Evolutionary conservation across 2,888 invertebrate genomes (phyloP).

Genomic region (Eristalinus aeneus): DNA sequence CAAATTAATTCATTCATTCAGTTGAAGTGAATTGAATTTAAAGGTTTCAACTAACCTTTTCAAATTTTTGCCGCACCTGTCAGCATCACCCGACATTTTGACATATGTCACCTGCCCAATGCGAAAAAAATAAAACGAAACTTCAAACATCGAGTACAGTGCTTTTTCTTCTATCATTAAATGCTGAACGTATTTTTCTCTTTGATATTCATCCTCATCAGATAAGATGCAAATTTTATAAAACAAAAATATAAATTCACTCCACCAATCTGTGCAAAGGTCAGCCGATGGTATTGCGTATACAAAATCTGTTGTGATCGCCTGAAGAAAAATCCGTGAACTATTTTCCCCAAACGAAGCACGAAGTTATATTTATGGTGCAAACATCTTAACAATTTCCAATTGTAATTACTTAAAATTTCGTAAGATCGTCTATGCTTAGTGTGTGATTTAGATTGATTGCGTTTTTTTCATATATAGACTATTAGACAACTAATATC

Average conservation of each 20-base stretch:
- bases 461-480: not conserved
- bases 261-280: slow-evolving; percentile 46
- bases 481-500: slow-evolving; percentile 1
- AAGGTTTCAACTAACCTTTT: not conserved
- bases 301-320: slow-evolving; percentile 1
- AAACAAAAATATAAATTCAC: slow-evolving; percentile 4
- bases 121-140: slow-evolving; percentile 1
- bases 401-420: not conserved
- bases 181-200: slow-evolving; percentile 39
- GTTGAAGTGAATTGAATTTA: not conserved
- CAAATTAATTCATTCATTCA: not conserved
- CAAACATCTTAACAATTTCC: slow-evolving; percentile 8
- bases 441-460: slow-evolving; percentile 26
- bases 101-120: slow-evolving; percentile 46
- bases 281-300: slow-evolving; percentile 34
- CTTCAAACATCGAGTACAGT: slow-evolving; percentile 49
- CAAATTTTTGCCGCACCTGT: slow-evolving; percentile 35
- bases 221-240: slow-evolving; percentile 26
- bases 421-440: slow-evolving; percentile 17
- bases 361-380: not conserved
- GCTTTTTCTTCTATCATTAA: slow-evolving; percentile 52
- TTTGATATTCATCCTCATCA: slow-evolving; percentile 1
- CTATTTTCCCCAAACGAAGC: slow-evolving; percentile 25
- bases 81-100: slow-evolving; percentile 31
- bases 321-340: slow-evolving; percentile 6